Evolutionary conservation across 2,797 vertebrate genomes (phyloP), one percentile per base, ranked within the genome.

Genomic region (Moxostoma hubbsi): DNA sequence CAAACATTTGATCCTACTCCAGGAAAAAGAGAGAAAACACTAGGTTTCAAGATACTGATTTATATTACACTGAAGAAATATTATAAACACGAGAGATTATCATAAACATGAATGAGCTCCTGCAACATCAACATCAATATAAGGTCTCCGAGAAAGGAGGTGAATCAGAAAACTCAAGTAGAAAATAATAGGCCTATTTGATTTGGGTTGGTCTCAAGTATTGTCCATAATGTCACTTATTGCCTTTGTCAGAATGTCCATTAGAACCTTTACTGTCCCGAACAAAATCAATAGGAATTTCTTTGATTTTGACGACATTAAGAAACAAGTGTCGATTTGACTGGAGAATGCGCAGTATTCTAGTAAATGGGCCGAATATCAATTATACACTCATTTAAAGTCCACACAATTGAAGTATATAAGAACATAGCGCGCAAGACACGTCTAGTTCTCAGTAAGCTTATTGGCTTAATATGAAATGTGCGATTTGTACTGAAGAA

Each of bases 1-100:
- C 88, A 88, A 81, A 75, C 83, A 91, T 87, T 76, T 87, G 87
- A 91, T 90, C 88, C 87, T 64, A 73, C 73, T 79, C 83, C 87
- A 87, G 89, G 88, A 87, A 78, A 83, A 75, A 80, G 80, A 78
- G 18, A 70, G 53, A 89, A 87, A 83, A 67, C 71, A 84, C 82
- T 51, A 87, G 82, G 66, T 91, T 91, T 87, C 89, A 86, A 84
- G 63, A 79, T 71, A 50, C 81, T 59, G 84, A 80, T 84, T 86
- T 86, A 84, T 86, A 84, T 72, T 81, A 82, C 61, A 71, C 65
- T 78, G 65, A 57, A 70, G 74, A 62, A 75, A 75, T 65, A 62
- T 68, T 36, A 77, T 72, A 83, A 77, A 80, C 73, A 70, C 36
- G 69, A 72, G 69, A 57, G 68, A 62, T 65, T 72, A 65, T 57